Conservation (phyloP, 1,140 invertebrate species). For the Pollicipes pollicipes region DNA sequence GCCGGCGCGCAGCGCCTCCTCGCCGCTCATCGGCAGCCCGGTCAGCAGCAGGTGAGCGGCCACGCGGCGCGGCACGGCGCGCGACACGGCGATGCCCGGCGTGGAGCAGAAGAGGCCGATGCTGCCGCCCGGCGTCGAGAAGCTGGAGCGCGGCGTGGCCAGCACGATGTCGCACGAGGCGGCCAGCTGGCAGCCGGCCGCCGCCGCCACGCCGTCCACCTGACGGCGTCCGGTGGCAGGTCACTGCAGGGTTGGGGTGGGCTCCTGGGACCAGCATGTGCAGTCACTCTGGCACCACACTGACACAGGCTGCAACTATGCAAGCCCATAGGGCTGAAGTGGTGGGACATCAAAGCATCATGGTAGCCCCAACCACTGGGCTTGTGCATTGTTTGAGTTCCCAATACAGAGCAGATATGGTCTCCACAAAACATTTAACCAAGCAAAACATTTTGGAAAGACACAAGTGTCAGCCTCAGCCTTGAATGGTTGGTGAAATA, state of each 20-base stretch:
- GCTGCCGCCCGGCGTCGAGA: conserved; percentile 82
- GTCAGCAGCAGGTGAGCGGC: conserved; percentile 74
- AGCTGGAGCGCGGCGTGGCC: conserved; percentile 57
- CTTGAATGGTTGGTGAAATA: too few relatives aligned
- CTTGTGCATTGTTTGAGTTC: too few relatives aligned
- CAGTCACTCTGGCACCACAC: not conserved
- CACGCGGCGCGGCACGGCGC: conserved; percentile 52
- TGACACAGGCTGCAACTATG: not conserved
- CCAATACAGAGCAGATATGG: too few relatives aligned
- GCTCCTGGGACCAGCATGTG: too few relatives aligned
- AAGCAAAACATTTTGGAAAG: too few relatives aligned
- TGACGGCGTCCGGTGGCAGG: not conserved
- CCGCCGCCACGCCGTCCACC: conserved; percentile 76
- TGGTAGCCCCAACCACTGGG: too few relatives aligned
- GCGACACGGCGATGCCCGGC: conserved; percentile 66
- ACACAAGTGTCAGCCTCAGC: too few relatives aligned
- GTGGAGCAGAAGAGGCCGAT: conserved; percentile 94
- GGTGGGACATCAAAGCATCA: too few relatives aligned
- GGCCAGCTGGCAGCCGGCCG: conserved; percentile 86
- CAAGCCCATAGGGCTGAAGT: too few relatives aligned
- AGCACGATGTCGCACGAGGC: conserved; percentile 83
- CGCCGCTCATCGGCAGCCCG: conserved; percentile 53
- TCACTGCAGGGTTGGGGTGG: not conserved
- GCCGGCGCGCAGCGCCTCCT: conserved; percentile 61
- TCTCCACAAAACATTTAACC: too few relatives aligned